These are phyloP conservation scores for Merluccius polli DNA, from an alignment of 2,797 vertebrate species.

Conservation along the genomic window DNA sequence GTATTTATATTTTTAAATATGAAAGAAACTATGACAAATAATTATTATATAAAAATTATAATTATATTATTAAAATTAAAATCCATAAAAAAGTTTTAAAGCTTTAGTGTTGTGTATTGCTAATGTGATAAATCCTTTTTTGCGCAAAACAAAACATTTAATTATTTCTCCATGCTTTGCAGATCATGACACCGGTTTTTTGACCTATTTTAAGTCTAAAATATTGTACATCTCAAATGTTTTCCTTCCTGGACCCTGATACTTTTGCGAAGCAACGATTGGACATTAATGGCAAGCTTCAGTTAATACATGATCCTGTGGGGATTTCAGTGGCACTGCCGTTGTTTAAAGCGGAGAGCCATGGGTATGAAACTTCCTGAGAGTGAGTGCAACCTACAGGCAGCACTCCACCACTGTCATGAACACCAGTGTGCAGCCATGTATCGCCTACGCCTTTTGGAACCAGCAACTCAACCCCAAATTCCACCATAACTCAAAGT, in stretches of 20 bases:
- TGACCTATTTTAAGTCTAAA: conserved; percentile 1
- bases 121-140: not conserved
- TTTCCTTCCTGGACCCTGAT: conserved; percentile 34
- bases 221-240: conserved; percentile 33
- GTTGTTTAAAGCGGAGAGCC: conserved; percentile 28
- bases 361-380: conserved; percentile 55
- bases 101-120: conserved; percentile 12
- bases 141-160: not conserved
- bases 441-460: conserved; percentile 5
- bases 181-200: conserved; percentile 18
- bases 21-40: not conserved
- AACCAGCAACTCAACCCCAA: conserved; percentile 1
- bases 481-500: not conserved
- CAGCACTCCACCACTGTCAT: conserved; percentile 23
- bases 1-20: not conserved
- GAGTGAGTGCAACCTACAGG: conserved; percentile 44
- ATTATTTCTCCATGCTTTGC: not conserved
- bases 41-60: conserved; percentile 12
- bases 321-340: conserved; percentile 37
- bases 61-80: not conserved
- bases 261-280: conserved; percentile 37
- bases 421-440: conserved; percentile 4
- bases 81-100: conserved; percentile 4
- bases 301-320: conserved; percentile 16
- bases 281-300: conserved; percentile 33